Conservation (phyloP, 2,113 vertebrate species). For the Hippocampus abdominalis region DNA sequence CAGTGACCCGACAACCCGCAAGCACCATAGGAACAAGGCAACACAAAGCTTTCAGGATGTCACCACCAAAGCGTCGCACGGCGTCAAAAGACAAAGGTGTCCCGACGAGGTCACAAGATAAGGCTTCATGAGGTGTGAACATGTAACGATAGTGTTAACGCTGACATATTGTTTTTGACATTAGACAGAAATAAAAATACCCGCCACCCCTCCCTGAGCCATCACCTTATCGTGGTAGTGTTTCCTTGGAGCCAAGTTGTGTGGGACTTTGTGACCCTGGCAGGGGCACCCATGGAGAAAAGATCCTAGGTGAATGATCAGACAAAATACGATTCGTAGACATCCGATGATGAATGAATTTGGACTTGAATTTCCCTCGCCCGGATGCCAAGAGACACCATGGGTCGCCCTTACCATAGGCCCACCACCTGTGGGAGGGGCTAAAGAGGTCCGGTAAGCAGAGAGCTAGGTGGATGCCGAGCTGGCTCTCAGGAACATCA, state of each 20-base stretch:
- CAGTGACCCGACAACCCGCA: background rate
- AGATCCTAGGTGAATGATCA: background rate
- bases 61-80: background rate
- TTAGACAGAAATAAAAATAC: slow-evolving; percentile 22
- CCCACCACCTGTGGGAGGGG: no score
- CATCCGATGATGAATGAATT: no score
- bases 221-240: background rate
- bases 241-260: background rate
- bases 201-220: no score
- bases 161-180: background rate
- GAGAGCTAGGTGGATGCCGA: no score
- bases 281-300: background rate
- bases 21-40: background rate
- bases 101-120: slow-evolving; percentile 26
- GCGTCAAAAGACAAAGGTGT: slow-evolving; percentile 1
- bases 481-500: no score
- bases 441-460: no score
- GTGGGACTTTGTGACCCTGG: background rate
- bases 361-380: no score
- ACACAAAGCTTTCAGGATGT: background rate
- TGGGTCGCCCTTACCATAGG: no score
- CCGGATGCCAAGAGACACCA: no score
- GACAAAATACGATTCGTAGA: background rate
- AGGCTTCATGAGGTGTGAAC: slow-evolving; percentile 15
- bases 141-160: background rate